These are phyloP conservation scores for Leptobrachium ailaonicum DNA, from an alignment of 2,113 vertebrate species.

Conservation along the genomic window DNA sequence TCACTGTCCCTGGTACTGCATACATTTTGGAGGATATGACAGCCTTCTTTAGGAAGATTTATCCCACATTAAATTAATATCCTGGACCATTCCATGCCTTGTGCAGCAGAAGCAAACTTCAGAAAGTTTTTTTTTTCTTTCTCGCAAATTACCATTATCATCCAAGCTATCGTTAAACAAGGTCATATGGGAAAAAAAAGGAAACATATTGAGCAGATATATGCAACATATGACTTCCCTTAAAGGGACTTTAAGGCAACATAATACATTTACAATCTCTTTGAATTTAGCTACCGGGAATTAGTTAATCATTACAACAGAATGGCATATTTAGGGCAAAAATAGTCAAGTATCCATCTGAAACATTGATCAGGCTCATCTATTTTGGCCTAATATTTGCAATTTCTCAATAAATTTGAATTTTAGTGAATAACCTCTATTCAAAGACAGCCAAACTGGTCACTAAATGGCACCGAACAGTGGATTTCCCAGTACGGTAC, in stretches of 20 bases:
- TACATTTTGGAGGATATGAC: conserved; percentile 25
- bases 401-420: no score
- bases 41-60: conserved; percentile 13
- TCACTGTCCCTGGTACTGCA: conserved; percentile 24
- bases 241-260: background rate
- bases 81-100: background rate
- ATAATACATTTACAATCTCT: no score
- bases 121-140: conserved; percentile 36
- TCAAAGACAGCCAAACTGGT: no score
- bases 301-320: no score
- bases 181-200: background rate
- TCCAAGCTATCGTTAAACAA: background rate
- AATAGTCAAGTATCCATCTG: no score
- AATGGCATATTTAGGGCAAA: no score
- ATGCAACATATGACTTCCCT: background rate
- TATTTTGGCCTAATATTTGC: no score
- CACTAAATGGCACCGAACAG: no score
- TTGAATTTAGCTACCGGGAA: no score
- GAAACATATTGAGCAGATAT: background rate
- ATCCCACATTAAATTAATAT: conserved; percentile 13
- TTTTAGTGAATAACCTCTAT: no score
- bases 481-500: no score
- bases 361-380: no score
- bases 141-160: background rate
- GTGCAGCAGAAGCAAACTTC: conserved; percentile 32